These are phyloP conservation scores for Momotus momota DNA, from an alignment of 2,797 vertebrate species.

Conservation along the genomic window DNA sequence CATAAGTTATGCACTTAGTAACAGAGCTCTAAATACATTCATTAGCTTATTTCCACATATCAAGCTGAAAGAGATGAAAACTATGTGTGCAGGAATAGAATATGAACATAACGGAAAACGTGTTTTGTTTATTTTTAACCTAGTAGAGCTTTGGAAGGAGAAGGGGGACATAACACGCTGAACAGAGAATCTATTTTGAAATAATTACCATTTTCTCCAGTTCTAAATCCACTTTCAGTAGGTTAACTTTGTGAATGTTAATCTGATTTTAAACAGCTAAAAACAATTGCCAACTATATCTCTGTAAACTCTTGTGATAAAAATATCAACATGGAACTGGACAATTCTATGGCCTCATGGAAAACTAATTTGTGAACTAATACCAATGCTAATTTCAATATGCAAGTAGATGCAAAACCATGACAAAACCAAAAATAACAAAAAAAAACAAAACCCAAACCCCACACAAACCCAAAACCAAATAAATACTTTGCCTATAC, in stretches of 20 bases:
- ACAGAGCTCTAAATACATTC: neutral
- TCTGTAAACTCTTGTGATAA: neutral
- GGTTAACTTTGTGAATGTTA: neutral
- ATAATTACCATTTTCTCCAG: neutral
- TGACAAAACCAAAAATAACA: neutral
- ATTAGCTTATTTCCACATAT: neutral
- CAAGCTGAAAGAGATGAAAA: neutral
- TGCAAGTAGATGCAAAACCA: neutral
- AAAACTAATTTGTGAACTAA: neutral
- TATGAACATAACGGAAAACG: neutral
- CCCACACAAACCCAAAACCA: neutral
- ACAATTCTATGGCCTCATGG: neutral
- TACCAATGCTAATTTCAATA: neutral
- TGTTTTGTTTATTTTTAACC: neutral
- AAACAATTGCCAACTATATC: neutral
- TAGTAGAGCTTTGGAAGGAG: neutral
- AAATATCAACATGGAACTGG: neutral
- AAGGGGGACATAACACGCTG: neutral
- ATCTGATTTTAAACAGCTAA: neutral
- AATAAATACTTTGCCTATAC: neutral
- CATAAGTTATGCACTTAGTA: fast-evolving
- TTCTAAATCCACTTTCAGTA: neutral
- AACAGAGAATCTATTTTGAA: neutral
- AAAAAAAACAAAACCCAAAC: neutral
- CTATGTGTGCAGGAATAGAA: neutral